Conservation (phyloP, 2,797 vertebrate genomes). For the Carcharodon carcharias region DNA sequence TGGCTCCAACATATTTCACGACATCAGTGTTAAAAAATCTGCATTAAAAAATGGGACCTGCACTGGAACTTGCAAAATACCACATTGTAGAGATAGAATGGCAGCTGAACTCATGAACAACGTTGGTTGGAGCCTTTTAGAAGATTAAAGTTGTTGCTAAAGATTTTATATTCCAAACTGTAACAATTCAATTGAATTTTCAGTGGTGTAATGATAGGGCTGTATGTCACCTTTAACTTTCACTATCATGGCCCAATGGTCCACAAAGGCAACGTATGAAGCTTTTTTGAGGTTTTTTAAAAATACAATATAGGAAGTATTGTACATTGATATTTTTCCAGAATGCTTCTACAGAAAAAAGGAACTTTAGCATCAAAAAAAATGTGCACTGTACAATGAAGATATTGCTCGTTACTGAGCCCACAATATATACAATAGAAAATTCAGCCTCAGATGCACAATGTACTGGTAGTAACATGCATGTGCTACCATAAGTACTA, state of each 20-base stretch:
- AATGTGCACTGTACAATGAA: neutral
- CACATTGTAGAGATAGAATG: neutral
- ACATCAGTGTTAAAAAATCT: neutral
- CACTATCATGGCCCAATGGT: neutral
- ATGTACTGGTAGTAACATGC: neutral
- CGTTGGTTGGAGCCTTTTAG: neutral
- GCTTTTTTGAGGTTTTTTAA: neutral
- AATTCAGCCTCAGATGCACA: neutral
- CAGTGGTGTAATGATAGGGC: neutral
- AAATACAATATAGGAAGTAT: neutral
- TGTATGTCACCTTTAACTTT: neutral
- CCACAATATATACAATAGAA: neutral
- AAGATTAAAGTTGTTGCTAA: neutral
- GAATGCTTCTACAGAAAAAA: neutral
- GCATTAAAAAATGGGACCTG: neutral
- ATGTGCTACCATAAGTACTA: neutral
- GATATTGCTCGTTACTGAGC: neutral
- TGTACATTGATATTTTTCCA: neutral
- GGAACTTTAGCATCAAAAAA: neutral
- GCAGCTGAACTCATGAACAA: neutral
- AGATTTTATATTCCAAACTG: neutral
- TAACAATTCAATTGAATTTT: neutral
- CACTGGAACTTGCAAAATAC: neutral
- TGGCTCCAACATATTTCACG: neutral
- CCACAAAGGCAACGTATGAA: neutral